Evolutionary conservation across 2,113 vertebrate genomes (phyloP), one percentile per base, ranked within the genome.

Genomic region (Brachyhypopomus gauderio): DNA sequence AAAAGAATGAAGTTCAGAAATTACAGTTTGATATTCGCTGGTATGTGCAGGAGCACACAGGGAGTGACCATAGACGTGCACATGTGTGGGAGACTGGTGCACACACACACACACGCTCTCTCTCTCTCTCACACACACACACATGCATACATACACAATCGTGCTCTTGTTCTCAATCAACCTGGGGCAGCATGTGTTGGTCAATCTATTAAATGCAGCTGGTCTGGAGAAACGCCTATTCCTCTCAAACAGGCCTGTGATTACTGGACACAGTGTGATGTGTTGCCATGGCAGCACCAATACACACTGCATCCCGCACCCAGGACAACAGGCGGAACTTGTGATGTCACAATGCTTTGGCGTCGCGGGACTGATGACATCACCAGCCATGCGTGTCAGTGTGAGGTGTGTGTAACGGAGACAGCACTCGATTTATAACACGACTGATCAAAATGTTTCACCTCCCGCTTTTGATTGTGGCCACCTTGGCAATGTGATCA

Each of bases 51-150:
- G 64, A 48, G 19, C 73, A 41, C 27, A 63, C 56, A 82, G 80
- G 76, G 84, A 76, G 80, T 52, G 25, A 64, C 83, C 69, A 86
- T 84, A 84, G 78, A 89, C 83, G 86, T 81, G 85, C 75, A 25
- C 63, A 27, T 45, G 38, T 41, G 77, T 62, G n/a, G 75, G 71
- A 27, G 70, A 30, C 41, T 45, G 41, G 48, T 22, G 34, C 55
- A 75, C 38, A 22, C 19, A 64, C 67, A 36, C 72, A 56, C 72
- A n/a, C 62, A 9, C 38, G 6, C 23, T 22, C 75, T 8, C n/a
- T 3, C 74, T 2, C 58, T 1, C 48, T n/a, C 60, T 48, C 38
- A 34, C 80, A 17, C 80, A 30, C 60, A 19, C 73, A 23, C 14
- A 55, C 66, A 19, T 34, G 27, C 27, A 66, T 41, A 64, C 72